Conservation (phyloP, 2,113 vertebrate genomes). For the Myrmecobius fasciatus region DNA sequence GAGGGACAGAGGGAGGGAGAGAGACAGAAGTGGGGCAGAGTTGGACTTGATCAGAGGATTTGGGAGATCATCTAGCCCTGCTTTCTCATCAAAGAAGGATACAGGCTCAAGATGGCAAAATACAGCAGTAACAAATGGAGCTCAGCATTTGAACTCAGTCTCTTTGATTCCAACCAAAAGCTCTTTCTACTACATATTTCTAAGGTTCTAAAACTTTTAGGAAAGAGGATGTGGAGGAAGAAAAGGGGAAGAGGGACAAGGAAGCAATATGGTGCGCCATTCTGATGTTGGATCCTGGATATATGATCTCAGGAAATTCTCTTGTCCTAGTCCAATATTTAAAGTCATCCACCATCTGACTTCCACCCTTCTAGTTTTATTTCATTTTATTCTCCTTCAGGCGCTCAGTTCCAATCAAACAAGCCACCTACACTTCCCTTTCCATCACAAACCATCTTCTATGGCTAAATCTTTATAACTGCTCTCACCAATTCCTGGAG, state of each 20-base stretch:
- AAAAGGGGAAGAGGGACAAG: background rate
- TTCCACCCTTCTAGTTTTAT: background rate
- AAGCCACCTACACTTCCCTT: background rate
- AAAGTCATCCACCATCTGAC: background rate
- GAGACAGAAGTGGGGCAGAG: no score
- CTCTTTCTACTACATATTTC: background rate
- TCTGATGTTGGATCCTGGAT: background rate
- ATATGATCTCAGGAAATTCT: background rate
- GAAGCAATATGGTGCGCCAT: background rate
- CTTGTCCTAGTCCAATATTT: background rate
- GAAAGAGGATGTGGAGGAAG: background rate
- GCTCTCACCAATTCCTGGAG: background rate
- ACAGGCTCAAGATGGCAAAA: background rate
- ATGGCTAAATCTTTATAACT: background rate
- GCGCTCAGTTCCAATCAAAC: background rate
- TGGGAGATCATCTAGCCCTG: background rate
- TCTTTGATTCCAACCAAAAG: background rate
- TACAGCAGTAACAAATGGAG: background rate
- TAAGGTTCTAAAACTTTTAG: background rate
- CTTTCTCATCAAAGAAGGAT: background rate
- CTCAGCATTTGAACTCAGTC: background rate
- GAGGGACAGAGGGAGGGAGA: no score
- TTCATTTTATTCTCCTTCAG: no score
- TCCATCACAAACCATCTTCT: background rate
- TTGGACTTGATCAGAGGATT: background rate